Base-by-base conservation (phyloP, 2,797 vertebrate species). In the Enteromius unitaeniatus region DNA sequence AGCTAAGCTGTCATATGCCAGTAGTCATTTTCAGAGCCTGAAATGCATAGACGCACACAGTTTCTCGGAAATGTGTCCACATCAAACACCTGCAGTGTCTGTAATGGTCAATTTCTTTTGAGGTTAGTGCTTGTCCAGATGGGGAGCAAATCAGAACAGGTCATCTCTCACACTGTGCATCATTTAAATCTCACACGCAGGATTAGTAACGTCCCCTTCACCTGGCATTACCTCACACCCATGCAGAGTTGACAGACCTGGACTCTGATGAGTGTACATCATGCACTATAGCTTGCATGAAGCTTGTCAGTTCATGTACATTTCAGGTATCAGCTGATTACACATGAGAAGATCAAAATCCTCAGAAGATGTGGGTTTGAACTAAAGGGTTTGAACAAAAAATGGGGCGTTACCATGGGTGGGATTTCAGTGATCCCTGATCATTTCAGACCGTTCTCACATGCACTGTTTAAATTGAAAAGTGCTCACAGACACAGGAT, bases 171-270 rank as follows among this genome's bases (percentile, higher is more conserved):
- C 80, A 34, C 21, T 64, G 17, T 31, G 80, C 31, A 64, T 82
- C 70, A 4, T 82, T 82, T 75, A 74, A 65, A 75, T 74, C 68
- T 60, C 79, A 73, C 68, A 73, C 68, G 37, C 79, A 62, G 68
- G 68, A 73, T 73, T 81, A 73, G 67, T 60, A 62, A 60, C 26
- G 0, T 62, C 40, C 68, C 45, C 28, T 49, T 82, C 45, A 73
- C 69, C 55, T 5, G 19, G 42, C 21, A 34, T 82, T 62, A 74
- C 58, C 80, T 74, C 79, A 81, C 37, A 60, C 34, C 51, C 42
- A 2, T 49, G 31, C 79, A 72, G 19, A 49, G 69, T 72, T n/a
- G 13, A 65, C 55, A 64, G 40, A 49, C 58, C 26, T 42, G 42
- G 42, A 72, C 3, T 3, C 37, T 47, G 19, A 19, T 3, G 42